Evolutionary conservation across 1,140 invertebrate genomes (phyloP).

Genomic region (honey bee (Apis mellifera)): DNA sequence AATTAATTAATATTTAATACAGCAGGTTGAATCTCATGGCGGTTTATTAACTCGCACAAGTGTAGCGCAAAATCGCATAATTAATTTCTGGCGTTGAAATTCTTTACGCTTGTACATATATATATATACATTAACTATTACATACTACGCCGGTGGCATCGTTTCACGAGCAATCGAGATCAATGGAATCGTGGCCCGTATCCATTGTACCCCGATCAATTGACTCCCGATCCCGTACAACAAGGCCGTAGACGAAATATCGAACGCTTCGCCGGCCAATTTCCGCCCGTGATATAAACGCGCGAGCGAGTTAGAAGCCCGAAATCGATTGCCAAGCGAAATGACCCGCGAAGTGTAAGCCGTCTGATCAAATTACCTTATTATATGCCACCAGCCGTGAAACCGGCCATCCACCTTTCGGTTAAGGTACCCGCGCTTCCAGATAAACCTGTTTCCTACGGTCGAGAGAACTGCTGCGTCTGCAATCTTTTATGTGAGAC

Average conservation of each 20-base stretch:
- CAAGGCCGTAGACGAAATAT: neutral
- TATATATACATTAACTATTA: neutral
- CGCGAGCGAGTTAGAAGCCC: neutral
- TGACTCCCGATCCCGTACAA: neutral
- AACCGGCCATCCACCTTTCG: neutral
- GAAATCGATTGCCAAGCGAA: conserved; percentile 10
- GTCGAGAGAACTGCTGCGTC: too few relatives aligned
- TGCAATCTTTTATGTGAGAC: too few relatives aligned
- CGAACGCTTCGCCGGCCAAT: too few relatives aligned
- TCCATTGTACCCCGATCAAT: neutral
- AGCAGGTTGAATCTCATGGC: neutral
- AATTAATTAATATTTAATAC: conserved; percentile 27
- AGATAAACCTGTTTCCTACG: too few relatives aligned
- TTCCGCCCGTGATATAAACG: neutral
- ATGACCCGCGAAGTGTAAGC: conserved; percentile 1
- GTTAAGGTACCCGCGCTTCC: neutral
- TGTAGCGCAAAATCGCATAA: neutral
- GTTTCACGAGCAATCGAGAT: neutral
- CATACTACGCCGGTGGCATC: too few relatives aligned
- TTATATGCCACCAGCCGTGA: neutral
- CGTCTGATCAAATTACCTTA: conserved; percentile 7
- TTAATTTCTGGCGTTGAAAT: conserved; percentile 1
- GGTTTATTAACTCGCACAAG: neutral
- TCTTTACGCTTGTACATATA: neutral
- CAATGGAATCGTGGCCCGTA: neutral